Evolutionary conservation across 2,113 vertebrate species (phyloP).

Genomic region (Embiotoca jacksoni): DNA sequence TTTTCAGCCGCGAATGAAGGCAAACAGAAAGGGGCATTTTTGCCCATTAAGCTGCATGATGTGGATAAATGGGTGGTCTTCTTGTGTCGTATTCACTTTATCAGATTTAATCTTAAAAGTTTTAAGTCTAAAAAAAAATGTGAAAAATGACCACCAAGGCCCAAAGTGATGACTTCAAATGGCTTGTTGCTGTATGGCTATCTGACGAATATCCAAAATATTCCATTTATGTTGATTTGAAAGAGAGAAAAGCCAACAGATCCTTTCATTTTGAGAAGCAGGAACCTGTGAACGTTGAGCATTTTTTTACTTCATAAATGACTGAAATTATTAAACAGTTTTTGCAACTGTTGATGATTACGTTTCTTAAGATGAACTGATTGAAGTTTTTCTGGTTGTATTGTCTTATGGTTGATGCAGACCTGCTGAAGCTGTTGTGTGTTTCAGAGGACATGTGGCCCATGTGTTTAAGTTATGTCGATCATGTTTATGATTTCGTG

Average conservation of each 20-base stretch:
- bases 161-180: neutral
- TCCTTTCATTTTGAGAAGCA: neutral
- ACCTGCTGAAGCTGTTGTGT: neutral
- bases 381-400: neutral
- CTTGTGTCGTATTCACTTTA: neutral
- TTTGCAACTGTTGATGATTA: neutral
- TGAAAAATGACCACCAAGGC: neutral
- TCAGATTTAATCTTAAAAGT: neutral
- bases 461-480: conserved; percentile 24
- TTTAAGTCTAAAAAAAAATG: conserved; percentile 5
- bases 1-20: neutral
- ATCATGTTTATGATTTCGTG: conserved; percentile 43
- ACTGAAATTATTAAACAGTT: neutral
- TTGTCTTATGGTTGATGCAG: neutral
- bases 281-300: neutral
- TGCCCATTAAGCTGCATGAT: neutral
- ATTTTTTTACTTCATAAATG: neutral
- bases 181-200: neutral
- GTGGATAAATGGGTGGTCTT: neutral
- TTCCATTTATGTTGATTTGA: neutral
- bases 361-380: neutral
- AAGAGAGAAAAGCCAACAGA: neutral
- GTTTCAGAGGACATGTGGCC: conserved; percentile 16
- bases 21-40: neutral
- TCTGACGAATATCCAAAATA: neutral